phyloP scores from a whole-genome alignment of 2,888 invertebrate species.

The Trissonchulus latispiculum region DNA sequence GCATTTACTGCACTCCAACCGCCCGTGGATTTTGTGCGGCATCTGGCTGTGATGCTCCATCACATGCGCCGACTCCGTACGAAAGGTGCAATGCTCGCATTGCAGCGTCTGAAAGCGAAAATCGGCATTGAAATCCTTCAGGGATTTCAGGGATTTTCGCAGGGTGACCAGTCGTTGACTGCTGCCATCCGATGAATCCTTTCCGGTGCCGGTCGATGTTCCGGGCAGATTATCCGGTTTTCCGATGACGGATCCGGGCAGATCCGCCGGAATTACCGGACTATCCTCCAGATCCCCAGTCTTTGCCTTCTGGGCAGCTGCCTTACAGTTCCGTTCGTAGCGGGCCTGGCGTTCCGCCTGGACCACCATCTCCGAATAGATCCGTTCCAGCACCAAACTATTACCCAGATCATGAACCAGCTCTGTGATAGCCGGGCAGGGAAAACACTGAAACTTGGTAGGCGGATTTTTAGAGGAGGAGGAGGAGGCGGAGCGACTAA shows the following conservation, averaged over 20 bases:
- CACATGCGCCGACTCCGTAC: not conserved
- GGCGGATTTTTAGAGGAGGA: not conserved
- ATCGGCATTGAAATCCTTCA: not conserved
- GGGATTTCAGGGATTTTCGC: not conserved
- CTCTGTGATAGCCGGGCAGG: conserved; percentile 15
- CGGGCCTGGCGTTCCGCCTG: conserved; percentile 2
- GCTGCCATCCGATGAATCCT: not conserved
- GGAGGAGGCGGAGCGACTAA: not conserved
- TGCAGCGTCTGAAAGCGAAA: not conserved
- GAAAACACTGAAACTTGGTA: conserved; percentile 13
- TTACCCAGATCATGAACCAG: conserved; percentile 11
- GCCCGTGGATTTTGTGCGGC: conserved; percentile 5
- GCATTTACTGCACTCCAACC: conserved; percentile 12
- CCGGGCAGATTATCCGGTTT: not conserved
- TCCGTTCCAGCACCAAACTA: conserved; percentile 3
- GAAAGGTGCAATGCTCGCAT: not conserved
- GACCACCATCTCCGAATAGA: conserved; percentile 4
- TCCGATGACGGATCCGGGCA: not conserved
- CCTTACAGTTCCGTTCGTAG: not conserved
- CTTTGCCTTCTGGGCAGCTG: not conserved
- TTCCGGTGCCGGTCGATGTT: not conserved
- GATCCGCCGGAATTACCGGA: not conserved
- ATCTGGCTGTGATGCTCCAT: not conserved
- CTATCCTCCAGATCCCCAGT: not conserved
- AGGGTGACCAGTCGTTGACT: not conserved